Percentiles rank a stretch among this genome's conserved stretches.
Evolutionary conservation across 2,888 invertebrate genomes (phyloP).

Genomic region (Trisateles emortualis): DNA sequence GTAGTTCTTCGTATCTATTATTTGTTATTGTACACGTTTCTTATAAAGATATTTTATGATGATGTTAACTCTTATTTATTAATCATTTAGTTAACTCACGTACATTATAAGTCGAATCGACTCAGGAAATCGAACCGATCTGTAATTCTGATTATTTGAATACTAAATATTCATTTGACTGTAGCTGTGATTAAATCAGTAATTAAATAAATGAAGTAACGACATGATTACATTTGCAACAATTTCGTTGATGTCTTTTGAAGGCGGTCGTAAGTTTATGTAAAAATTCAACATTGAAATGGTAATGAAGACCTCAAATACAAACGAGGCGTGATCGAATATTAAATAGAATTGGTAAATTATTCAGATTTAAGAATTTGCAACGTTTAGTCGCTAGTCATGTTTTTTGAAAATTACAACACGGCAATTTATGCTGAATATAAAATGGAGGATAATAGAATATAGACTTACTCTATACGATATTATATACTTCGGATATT

Average conservation of each 20-base stretch:
- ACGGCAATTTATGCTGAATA: not conserved
- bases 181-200: conserved; percentile 25
- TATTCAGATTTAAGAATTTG: conserved; percentile 5
- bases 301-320: conserved; percentile 19
- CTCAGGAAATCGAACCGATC: conserved; percentile 19
- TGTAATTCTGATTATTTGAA: conserved; percentile 29
- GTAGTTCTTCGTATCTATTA: no score
- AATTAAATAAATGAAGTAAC: conserved; percentile 49
- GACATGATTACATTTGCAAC: conserved; percentile 45
- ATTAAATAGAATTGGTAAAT: conserved; percentile 3
- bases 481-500: no score
- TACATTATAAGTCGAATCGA: conserved; percentile 10
- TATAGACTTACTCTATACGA: no score
- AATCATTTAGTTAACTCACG: not conserved
- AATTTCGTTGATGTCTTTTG: conserved; percentile 58
- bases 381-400: not conserved
- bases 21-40: no score
- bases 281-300: conserved; percentile 22
- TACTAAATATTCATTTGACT: conserved; percentile 31
- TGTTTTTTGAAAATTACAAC: not conserved
- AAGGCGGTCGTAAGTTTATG: conserved; percentile 17
- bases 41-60: no score
- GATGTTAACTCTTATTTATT: no score
- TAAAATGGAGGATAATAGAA: no score
- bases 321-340: conserved; percentile 18